phyloP scores from a whole-genome alignment of 2,113 vertebrate species.

The Illadopsis cleaveri region DNA sequence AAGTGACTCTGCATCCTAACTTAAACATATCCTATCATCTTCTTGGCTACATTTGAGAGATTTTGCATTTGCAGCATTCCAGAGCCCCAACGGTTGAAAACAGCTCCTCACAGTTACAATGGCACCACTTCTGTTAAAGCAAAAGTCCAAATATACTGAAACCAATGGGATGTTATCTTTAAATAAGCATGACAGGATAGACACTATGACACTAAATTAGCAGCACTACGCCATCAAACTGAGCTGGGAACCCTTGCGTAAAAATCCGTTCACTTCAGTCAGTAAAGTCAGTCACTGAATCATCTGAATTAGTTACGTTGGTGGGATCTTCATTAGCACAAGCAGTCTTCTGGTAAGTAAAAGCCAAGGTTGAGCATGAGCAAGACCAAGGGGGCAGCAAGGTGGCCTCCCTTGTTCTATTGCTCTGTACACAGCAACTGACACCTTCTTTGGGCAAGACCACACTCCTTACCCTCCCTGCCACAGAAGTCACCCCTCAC shows the following conservation, averaged over 20 bases:
- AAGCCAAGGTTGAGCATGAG: background rate
- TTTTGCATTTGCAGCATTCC: background rate
- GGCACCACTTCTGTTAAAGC: background rate
- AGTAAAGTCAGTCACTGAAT: background rate
- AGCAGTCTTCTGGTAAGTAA: background rate
- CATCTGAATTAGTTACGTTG: background rate
- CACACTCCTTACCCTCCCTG: background rate
- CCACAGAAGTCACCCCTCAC: background rate
- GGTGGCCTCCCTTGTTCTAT: background rate
- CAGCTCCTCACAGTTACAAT: background rate
- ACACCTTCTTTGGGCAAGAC: background rate
- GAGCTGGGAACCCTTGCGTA: background rate
- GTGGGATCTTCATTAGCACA: fast-evolving
- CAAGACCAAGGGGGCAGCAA: background rate
- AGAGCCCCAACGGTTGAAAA: background rate
- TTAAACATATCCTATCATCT: background rate
- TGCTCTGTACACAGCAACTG: background rate
- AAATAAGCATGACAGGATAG: background rate
- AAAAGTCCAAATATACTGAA: constrained; percentile 36
- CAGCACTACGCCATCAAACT: background rate
- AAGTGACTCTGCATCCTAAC: background rate
- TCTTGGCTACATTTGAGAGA: background rate
- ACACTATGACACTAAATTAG: background rate
- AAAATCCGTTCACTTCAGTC: background rate
- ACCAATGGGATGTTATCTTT: background rate